These are phyloP conservation scores for Perizoma flavofasciatum DNA, from an alignment of 2,888 invertebrate genomes.

Conservation along the genomic window DNA sequence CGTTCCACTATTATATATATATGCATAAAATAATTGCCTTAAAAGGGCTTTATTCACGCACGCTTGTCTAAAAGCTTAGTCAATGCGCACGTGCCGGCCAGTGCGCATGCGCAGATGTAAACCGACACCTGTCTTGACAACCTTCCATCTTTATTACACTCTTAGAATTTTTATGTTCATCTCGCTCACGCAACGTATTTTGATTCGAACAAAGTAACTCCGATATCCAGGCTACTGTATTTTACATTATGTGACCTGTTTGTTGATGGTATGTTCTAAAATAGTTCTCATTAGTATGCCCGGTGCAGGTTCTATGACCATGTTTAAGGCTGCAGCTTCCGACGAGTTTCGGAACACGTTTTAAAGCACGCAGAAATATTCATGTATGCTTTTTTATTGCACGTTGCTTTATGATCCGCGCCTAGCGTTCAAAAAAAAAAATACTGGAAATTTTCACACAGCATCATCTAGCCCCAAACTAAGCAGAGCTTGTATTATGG, in stretches of 20 bases:
- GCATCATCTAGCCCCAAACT: too few relatives aligned
- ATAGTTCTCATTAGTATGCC: conserved; percentile 77
- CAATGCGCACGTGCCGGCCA: conserved; percentile 75
- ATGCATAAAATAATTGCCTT: too few relatives aligned
- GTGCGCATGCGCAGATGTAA: conserved; percentile 78
- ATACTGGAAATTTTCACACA: too few relatives aligned
- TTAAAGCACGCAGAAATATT: conserved; percentile 14
- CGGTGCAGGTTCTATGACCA: conserved; percentile 62
- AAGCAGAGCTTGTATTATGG: too few relatives aligned
- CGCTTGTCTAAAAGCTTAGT: conserved; percentile 53
- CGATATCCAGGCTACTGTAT: conserved; percentile 58
- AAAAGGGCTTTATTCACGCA: too few relatives aligned
- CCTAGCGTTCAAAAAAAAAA: too few relatives aligned
- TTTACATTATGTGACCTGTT: conserved; percentile 77
- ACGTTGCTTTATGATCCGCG: background rate
- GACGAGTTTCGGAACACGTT: conserved; percentile 59
- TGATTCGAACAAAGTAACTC: conserved; percentile 69
- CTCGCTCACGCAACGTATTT: conserved; percentile 61
- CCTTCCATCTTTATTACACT: conserved; percentile 60
- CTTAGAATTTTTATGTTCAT: conserved; percentile 47
- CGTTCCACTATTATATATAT: too few relatives aligned
- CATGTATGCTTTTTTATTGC: background rate
- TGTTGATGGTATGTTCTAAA: conserved; percentile 74
- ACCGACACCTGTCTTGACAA: conserved; percentile 74
- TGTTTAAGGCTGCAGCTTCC: conserved; percentile 54